Percentiles rank a stretch among this genome's conserved stretches.
phyloP scores from a whole-genome alignment of 2,113 vertebrate genomes.

The Phalacrocorax pelagicus region DNA sequence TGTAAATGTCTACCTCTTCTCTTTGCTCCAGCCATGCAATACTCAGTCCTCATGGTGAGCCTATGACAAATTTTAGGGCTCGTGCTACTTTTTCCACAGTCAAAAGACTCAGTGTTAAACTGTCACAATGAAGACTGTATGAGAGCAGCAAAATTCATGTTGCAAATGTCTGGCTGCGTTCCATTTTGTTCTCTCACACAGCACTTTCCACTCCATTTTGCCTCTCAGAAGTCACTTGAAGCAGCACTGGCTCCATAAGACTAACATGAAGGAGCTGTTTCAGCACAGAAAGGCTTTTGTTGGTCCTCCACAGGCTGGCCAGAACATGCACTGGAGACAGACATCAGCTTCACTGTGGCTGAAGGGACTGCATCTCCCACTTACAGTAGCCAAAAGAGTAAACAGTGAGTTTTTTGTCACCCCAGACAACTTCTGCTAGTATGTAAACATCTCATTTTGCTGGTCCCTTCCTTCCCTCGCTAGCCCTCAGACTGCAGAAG shows the following conservation, averaged over 20 bases:
- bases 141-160: not conserved
- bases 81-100: not conserved
- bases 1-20: not conserved
- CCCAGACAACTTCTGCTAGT: not conserved
- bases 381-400: not conserved
- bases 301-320: not conserved
- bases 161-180: constrained; percentile 6
- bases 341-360: not conserved
- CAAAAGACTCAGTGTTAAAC: constrained; percentile 20
- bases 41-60: not conserved
- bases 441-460: not conserved
- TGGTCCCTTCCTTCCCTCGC: not conserved
- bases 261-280: not conserved
- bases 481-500: not conserved
- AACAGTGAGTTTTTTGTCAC: not conserved
- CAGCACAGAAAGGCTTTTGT: constrained; percentile 42
- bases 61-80: not conserved
- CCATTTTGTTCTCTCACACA: constrained; percentile 1
- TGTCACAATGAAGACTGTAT: not conserved
- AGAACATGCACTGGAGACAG: not conserved
- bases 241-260: not conserved
- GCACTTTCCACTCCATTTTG: not conserved
- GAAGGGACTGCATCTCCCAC: not conserved
- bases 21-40: not conserved
- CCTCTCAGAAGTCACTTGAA: not conserved